phyloP scores from a whole-genome alignment of 37 sponge, comb jelly and placozoan genomes.

The Beroe ovata region DNA sequence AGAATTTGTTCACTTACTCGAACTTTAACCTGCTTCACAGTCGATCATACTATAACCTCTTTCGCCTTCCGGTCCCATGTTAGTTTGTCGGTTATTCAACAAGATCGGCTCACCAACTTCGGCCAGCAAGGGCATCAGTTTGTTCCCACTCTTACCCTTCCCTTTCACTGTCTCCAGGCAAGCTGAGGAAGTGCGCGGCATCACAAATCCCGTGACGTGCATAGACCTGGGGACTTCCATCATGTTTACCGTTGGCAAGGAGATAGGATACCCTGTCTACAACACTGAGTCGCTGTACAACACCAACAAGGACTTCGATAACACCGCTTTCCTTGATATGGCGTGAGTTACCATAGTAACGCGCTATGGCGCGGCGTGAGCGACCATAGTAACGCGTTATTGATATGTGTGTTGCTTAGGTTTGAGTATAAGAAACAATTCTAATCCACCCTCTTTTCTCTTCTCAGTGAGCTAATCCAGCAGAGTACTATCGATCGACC shows the following conservation, averaged over 20 bases:
- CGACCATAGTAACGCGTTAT: too few relatives aligned
- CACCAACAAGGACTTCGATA: constrained; percentile 67
- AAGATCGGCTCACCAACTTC: too few relatives aligned
- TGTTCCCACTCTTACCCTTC: too few relatives aligned
- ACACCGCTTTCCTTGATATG: constrained; percentile 67
- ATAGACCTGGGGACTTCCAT: constrained; percentile 30
- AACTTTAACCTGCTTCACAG: too few relatives aligned
- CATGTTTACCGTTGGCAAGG: constrained; percentile 5
- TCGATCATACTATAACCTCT: too few relatives aligned
- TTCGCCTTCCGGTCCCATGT: too few relatives aligned
- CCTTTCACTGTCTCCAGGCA: neutral
- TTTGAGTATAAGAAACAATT: too few relatives aligned
- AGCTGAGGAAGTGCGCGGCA: neutral
- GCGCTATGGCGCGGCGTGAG: too few relatives aligned
- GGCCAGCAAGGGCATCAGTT: too few relatives aligned
- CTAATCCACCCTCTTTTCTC: neutral
- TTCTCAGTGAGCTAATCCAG: neutral
- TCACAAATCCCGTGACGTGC: constrained; percentile 67
- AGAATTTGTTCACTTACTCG: too few relatives aligned
- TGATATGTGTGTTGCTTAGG: too few relatives aligned
- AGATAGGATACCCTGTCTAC: constrained; percentile 56
- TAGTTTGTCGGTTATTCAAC: too few relatives aligned
- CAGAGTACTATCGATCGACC: constrained; percentile 10
- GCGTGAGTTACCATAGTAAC: constrained; percentile 1
- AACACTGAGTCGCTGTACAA: constrained; percentile 68